Percentiles rank a stretch among this genome's conserved stretches.
phyloP scores from a whole-genome alignment of 1,140 invertebrate species.

The Anagrus nilaparvatae region DNA sequence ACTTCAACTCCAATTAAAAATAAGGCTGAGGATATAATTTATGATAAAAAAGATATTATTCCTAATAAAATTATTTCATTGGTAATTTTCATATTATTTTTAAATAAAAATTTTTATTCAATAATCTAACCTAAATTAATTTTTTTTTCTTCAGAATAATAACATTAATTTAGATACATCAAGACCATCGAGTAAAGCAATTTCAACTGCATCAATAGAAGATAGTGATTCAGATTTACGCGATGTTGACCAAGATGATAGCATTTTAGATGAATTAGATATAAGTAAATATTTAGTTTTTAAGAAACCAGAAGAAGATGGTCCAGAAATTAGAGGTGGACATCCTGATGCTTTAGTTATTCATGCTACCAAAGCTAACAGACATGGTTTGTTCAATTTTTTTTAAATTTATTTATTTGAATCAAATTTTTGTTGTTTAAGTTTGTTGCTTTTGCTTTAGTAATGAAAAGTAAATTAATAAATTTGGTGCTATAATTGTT shows the following conservation, averaged over 20 bases:
- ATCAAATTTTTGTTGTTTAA: no score
- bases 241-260: conserved; percentile 37
- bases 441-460: no score
- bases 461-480: no score
- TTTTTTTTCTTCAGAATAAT: conserved; percentile 23
- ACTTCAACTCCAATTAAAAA: conserved; percentile 35
- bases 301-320: conserved; percentile 70
- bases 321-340: conserved; percentile 81
- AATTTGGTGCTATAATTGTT: no score
- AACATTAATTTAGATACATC: conserved; percentile 29
- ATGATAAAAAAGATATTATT: conserved; percentile 28
- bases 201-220: conserved; percentile 33
- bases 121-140: neutral
- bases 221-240: conserved; percentile 36
- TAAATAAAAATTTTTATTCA: neutral
- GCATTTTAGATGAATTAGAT: conserved; percentile 67
- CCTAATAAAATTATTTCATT: conserved; percentile 24
- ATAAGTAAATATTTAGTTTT: conserved; percentile 67
- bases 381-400: conserved; percentile 52
- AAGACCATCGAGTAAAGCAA: conserved; percentile 33
- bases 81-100: conserved; percentile 13
- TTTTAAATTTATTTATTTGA: no score
- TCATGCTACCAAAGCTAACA: conserved; percentile 84
- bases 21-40: conserved; percentile 21
- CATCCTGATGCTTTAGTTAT: conserved; percentile 85